These are phyloP conservation scores for Numida meleagris DNA, from an alignment of 2,113 vertebrate species.

Conservation along the genomic window DNA sequence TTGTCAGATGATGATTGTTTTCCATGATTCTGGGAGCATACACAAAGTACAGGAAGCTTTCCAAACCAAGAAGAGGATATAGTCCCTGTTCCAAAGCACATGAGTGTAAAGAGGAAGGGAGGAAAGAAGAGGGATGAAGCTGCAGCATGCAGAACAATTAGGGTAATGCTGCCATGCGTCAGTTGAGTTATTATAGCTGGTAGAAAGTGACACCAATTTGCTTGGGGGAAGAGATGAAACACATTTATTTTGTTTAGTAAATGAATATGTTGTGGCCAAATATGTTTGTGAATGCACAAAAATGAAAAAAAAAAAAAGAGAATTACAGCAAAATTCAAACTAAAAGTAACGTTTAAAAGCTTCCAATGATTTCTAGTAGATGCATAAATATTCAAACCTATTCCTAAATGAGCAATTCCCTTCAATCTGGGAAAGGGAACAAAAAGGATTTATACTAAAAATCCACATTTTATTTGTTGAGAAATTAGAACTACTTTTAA, in stretches of 20 bases:
- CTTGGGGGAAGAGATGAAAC: background rate
- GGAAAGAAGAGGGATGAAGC: background rate
- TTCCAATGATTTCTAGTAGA: background rate
- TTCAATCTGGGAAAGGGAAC: background rate
- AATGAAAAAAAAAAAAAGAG: background rate
- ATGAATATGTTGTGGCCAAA: background rate
- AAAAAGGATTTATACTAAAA: background rate
- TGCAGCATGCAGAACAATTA: background rate
- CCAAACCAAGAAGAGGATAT: background rate
- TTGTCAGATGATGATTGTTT: background rate
- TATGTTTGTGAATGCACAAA: background rate
- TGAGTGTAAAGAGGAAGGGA: background rate
- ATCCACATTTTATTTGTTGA: background rate
- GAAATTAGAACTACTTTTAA: background rate
- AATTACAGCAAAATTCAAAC: background rate
- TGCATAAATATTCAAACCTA: background rate
- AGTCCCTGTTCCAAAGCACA: background rate
- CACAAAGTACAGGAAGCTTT: background rate
- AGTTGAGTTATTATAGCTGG: background rate
- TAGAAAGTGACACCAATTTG: background rate
- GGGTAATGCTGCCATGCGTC: background rate
- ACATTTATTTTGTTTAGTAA: background rate
- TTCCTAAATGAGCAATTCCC: background rate
- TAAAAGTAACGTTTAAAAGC: background rate
- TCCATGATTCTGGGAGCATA: background rate